Base-by-base conservation (phyloP, 2,888 invertebrate species). In the Drosophila parthenogenetica region DNA sequence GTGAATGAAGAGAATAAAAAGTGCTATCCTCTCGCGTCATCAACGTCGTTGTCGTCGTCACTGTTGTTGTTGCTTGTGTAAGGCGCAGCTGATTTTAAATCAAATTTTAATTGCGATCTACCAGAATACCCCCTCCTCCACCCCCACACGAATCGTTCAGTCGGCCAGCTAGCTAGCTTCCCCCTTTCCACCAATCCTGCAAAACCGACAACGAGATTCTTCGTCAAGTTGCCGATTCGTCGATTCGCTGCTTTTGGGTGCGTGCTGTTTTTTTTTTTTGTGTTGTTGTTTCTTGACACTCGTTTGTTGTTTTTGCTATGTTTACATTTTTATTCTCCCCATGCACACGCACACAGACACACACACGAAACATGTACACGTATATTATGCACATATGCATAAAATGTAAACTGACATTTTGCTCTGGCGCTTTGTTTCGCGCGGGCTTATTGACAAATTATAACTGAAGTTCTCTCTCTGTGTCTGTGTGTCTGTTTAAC, bases 401-500 rank as follows among this genome's bases (percentile, higher is more conserved):
- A 54, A 63, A 69, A 85, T 64, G 69, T 61, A 85, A 82, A 74
- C 82, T 85, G 82, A 82, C 86, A 73, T 86, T 88, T 75, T 66
- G 81, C 64, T 83, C 70, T 83, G 88, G 75, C 70, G 81, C 87
- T 77, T 83, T 83, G 87, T 88, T 86, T 83, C 88, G 84, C 88
- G 83, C 83, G 83, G 88, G 87, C 75, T 79, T 75, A 86, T 86
- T 86, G 81, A 75, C 83, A 83, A 87, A 85, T 77, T 79, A 77
- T 50, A 68, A 67, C 63, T 32, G 58, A 69, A 66, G 37, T 17
- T 42, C 35, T 16, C 29, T 43, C 13, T 25, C 43, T 25, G 2
- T 19, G 2, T 19, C 19, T 19, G 2, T 19, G 19, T 19, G 19
- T 19, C 19, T 19, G 19, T 57, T 25, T 58, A 73, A 57, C 53